Percentiles rank a stretch among this genome's conserved stretches.
Evolutionary conservation across 2,888 invertebrate species (phyloP).

Genomic region (Volucella bombylans): DNA sequence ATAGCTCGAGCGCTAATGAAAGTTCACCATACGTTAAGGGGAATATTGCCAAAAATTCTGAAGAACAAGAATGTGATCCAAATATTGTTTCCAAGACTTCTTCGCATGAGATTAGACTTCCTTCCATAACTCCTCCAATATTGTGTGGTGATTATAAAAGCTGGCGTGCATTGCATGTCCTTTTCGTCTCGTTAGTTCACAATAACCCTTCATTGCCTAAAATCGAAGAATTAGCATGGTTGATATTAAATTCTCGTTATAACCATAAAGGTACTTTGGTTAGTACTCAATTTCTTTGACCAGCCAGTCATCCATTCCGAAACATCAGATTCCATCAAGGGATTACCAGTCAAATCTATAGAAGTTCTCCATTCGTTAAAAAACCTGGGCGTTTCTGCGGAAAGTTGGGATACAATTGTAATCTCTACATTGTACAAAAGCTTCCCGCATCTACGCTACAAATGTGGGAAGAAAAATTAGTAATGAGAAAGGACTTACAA

Average conservation of each 20-base stretch:
- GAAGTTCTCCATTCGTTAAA: not conserved
- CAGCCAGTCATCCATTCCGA: conserved; percentile 6
- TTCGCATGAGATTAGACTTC: conserved; percentile 1
- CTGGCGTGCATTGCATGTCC: conserved; percentile 2
- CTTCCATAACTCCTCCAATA: conserved; percentile 9
- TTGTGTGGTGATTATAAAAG: conserved; percentile 16
- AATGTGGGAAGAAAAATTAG: conserved; percentile 17
- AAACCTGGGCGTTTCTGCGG: not conserved
- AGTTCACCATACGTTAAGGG: not conserved
- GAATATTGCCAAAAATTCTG: not conserved
- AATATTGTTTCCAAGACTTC: not conserved
- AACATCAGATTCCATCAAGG: not conserved
- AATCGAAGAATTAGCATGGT: conserved; percentile 15
- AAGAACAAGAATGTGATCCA: not conserved
- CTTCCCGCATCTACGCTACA: conserved; percentile 16
- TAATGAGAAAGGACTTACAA: not conserved
- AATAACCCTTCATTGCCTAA: not conserved
- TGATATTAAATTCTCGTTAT: conserved; percentile 20
- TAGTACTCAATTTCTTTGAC: conserved; percentile 20
- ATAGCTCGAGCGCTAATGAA: not conserved
- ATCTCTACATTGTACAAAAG: not conserved
- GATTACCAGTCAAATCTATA: not conserved
- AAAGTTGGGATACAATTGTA: conserved; percentile 1
- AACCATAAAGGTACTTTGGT: conserved; percentile 35
- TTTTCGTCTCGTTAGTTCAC: conserved; percentile 4